A percentile compares a stretch with the other conserved stretches of the same genome.
These are phyloP conservation scores for Dreissena polymorpha DNA, from an alignment of 1,140 invertebrate genomes.

Conservation along the genomic window DNA sequence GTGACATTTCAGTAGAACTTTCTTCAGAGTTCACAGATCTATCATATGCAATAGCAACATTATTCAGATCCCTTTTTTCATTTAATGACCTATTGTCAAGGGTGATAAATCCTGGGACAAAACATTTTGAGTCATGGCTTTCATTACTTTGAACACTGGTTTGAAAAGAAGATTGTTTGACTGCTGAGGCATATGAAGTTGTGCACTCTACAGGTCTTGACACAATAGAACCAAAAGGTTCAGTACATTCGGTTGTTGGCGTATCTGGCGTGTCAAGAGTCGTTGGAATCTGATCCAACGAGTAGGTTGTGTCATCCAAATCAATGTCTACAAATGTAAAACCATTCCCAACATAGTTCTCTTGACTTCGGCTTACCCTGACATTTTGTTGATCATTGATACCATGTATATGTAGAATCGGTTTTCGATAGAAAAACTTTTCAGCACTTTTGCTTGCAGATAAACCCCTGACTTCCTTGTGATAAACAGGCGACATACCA, in stretches of 20 bases:
- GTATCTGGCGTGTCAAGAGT: too few relatives aligned
- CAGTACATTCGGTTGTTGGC: too few relatives aligned
- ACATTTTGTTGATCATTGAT: slow-evolving; percentile 61
- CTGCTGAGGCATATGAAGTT: too few relatives aligned
- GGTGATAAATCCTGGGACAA: slow-evolving; percentile 84
- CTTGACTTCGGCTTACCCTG: slow-evolving; percentile 77
- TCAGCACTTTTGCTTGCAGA: slow-evolving; percentile 74
- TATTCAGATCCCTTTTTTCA: slow-evolving; percentile 3
- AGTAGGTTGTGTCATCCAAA: slow-evolving; percentile 95
- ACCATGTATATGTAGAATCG: slow-evolving; percentile 27
- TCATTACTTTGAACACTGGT: too few relatives aligned
- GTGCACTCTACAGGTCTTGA: too few relatives aligned
- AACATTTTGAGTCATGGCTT: slow-evolving; percentile 54
- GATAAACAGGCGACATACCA: slow-evolving; percentile 49
- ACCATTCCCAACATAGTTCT: slow-evolving; percentile 73
- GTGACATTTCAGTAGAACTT: neutral
- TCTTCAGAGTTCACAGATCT: slow-evolving; percentile 17
- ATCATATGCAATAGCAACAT: slow-evolving; percentile 16
- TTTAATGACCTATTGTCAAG: slow-evolving; percentile 61
- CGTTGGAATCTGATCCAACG: slow-evolving; percentile 92
- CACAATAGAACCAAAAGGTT: too few relatives aligned
- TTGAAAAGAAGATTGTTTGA: too few relatives aligned
- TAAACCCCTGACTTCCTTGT: slow-evolving; percentile 27
- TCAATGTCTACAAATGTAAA: slow-evolving; percentile 78
- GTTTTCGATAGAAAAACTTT: slow-evolving; percentile 65